These are phyloP conservation scores for Hanleya hanleyi DNA, from an alignment of 2,888 invertebrate species.

Conservation along the genomic window DNA sequence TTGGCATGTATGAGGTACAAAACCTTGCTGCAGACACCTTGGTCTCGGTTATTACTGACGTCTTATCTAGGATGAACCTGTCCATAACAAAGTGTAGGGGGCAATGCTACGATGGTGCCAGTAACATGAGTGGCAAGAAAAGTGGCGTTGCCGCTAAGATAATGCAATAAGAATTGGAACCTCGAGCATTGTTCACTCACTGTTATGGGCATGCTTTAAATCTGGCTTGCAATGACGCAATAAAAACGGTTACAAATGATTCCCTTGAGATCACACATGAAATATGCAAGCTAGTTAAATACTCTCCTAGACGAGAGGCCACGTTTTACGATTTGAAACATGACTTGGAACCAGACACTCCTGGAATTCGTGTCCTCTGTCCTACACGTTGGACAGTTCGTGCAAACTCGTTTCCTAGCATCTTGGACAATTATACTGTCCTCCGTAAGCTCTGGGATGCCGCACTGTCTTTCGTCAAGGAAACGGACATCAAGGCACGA, in stretches of 20 bases:
- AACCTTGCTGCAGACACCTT: conserved; percentile 1
- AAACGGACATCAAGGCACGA: conserved; percentile 1
- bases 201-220: conserved; percentile 40
- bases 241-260: conserved; percentile 23
- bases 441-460: conserved; percentile 1
- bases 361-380: conserved; percentile 31
- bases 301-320: conserved; percentile 35
- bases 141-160: not conserved
- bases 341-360: conserved; percentile 25
- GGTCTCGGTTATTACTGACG: not conserved
- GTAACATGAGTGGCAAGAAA: not conserved
- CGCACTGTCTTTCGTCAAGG: not conserved
- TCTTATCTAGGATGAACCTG: not conserved
- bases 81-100: not conserved
- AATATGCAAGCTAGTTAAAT: conserved; percentile 37
- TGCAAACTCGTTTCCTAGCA: conserved; percentile 20
- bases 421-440: conserved; percentile 13
- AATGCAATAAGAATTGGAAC: conserved; percentile 4
- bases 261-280: conserved; percentile 33
- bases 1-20: conserved; percentile 15
- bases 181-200: conserved; percentile 33
- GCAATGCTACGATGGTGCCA: conserved; percentile 7
- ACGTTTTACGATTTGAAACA: conserved; percentile 30
- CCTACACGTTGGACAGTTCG: conserved; percentile 39
- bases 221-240: conserved; percentile 30